Conservation (phyloP, 2,113 vertebrate genomes). For the Numida meleagris region DNA sequence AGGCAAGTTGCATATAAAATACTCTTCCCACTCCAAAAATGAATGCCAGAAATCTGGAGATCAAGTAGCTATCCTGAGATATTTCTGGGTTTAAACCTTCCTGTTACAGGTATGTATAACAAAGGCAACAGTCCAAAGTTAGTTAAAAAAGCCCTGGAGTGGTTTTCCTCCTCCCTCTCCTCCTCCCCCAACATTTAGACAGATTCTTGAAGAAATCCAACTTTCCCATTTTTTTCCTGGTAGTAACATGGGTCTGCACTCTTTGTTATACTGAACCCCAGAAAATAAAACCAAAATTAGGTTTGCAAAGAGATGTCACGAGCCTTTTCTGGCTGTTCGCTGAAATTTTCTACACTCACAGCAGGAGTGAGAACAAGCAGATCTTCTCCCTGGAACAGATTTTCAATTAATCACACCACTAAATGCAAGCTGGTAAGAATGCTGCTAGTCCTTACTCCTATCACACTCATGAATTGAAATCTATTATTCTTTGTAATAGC, state of each 20-base stretch:
- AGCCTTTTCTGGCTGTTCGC: background rate
- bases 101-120: background rate
- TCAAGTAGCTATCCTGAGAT: background rate
- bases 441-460: background rate
- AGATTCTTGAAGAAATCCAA: background rate
- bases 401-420: slow-evolving; percentile 20
- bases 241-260: background rate
- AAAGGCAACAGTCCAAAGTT: background rate
- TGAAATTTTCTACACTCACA: background rate
- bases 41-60: background rate
- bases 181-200: background rate
- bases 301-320: background rate
- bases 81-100: background rate
- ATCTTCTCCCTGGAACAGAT: background rate
- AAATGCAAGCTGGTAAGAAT: background rate
- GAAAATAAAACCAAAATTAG: background rate
- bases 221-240: background rate
- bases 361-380: background rate
- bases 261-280: background rate
- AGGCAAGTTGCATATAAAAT: background rate
- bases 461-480: background rate
- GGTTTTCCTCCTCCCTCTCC: background rate
- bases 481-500: background rate
- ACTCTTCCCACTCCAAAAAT: background rate
- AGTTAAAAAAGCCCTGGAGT: background rate